These are phyloP conservation scores for Masnerella sp. DNA, from an alignment of 2,888 invertebrate species.

Conservation along the genomic window DNA sequence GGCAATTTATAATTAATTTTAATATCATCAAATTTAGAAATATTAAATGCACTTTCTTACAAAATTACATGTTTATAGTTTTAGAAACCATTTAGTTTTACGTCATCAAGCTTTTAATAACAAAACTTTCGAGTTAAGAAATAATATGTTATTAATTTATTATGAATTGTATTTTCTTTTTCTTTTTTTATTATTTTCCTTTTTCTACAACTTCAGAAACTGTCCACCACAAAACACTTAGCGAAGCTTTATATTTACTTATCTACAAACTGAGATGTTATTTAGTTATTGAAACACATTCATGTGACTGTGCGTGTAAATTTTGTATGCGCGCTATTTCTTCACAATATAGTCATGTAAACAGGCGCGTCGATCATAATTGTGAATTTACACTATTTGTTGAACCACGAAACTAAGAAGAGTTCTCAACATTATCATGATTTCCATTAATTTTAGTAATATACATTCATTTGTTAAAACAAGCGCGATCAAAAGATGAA, in stretches of 20 bases:
- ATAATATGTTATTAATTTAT: constrained; percentile 77
- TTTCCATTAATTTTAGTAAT: constrained; percentile 64
- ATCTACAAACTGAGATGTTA: constrained; percentile 74
- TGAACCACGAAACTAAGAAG: constrained; percentile 61
- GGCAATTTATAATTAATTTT: too few species aligned
- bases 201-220: constrained; percentile 76
- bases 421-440: constrained; percentile 64
- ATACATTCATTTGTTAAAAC: constrained; percentile 75
- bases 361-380: constrained; percentile 34
- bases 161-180: constrained; percentile 72
- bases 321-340: constrained; percentile 50
- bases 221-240: constrained; percentile 78
- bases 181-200: constrained; percentile 26
- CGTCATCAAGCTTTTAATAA: constrained; percentile 39
- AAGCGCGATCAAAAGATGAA: constrained; percentile 72
- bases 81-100: constrained; percentile 36
- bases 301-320: constrained; percentile 60
- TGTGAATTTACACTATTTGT: constrained; percentile 49
- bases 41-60: neutral
- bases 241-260: constrained; percentile 76
- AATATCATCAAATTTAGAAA: too few species aligned
- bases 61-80: neutral
- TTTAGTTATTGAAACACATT: constrained; percentile 60
- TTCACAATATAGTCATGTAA: constrained; percentile 63
- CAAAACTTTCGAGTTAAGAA: constrained; percentile 67